Evolutionary conservation across 2,888 invertebrate species (phyloP), one percentile per base, ranked within the genome.

Genomic region (Phasia obesa): DNA sequence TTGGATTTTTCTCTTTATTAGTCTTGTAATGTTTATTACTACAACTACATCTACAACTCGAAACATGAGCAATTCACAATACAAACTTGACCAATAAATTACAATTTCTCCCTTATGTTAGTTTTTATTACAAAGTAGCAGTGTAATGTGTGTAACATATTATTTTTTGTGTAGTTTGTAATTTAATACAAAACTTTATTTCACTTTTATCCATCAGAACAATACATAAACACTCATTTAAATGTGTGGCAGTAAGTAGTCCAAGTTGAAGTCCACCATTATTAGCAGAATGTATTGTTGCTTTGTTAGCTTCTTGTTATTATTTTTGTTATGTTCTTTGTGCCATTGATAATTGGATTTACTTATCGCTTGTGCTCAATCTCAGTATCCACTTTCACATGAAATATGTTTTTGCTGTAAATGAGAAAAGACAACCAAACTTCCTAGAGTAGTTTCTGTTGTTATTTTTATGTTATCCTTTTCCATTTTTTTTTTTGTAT

Each of bases 301-400:
- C 4, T 42, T 67, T 47, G 7, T 11, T n/a, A n/a, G n/a, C n/a
- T n/a, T n/a, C n/a, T n/a, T n/a, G n/a, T n/a, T n/a, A n/a, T n/a
- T n/a, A n/a, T n/a, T 47, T 17, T 47, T 47, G n/a, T 19, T 60
- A 27, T 57, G 31, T 23, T 67, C 27, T 35, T 75, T 65, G 57
- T 77, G 73, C 51, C 69, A 62, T 35, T 69, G 64, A 85, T 86
- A 86, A 86, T 86, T 86, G 86, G 85, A 81, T 84, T 84, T 80
- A 80, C 84, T 85, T 86, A 85, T 86, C 85, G 71, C 59, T 64
- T 84, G 74, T 64, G 74, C 69, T 84, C 81, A 81, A 86, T 84
- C 86, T 85, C 83, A 84, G 84, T 85, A 85, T 84, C 11, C 77
- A 85, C 84, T 85, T 85, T 84, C 75, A 69, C 67, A 84, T 85